Evolutionary conservation across 1,140 invertebrate genomes (phyloP), one percentile per base, ranked within the genome.

Genomic region (Orius laevigatus): DNA sequence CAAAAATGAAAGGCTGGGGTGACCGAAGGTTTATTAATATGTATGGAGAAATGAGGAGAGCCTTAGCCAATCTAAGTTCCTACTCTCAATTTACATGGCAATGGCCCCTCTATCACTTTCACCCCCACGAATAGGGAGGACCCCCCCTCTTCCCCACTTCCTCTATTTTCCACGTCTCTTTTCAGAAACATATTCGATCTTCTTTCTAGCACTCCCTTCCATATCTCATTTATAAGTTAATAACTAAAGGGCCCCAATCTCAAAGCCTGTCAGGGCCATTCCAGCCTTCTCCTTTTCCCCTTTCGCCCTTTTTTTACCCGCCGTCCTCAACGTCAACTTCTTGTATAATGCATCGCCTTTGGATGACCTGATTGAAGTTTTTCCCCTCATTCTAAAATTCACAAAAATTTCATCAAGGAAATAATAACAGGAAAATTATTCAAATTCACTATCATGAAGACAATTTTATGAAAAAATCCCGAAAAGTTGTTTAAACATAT

Each of bases 191-290:
- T 38, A 38, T 38, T 38, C 15, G n/a, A 38, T 38, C n/a, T 25
- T n/a, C 25, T 25, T 25, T 25, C 25, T 25, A 25, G 25, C 25
- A 2, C 15, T 10, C 39, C 39, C 39, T 9, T 10, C 39, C 39
- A 41, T 41, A 41, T 41, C 39, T 41, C 39, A 41, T 41, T 41
- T 41, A 41, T 41, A 41, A 41, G 39, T 41, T 41, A 41, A 41
- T 41, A 41, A 41, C 39, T 25, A 25, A 25, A 25, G 25, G 25
- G 25, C 25, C 16, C 39, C 39, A 18, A 11, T 20, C 39, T 16
- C 39, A 18, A 20, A 41, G 39, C 16, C 15, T 19, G 39, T 41
- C 25, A 20, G 39, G 16, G 20, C 39, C 39, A 41, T 19, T 41
- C 39, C 39, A 41, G 39, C 11, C 20, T 15, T 41, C 16, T 46